phyloP scores from a whole-genome alignment of 2,113 vertebrate species.

The Pterocles gutturalis region DNA sequence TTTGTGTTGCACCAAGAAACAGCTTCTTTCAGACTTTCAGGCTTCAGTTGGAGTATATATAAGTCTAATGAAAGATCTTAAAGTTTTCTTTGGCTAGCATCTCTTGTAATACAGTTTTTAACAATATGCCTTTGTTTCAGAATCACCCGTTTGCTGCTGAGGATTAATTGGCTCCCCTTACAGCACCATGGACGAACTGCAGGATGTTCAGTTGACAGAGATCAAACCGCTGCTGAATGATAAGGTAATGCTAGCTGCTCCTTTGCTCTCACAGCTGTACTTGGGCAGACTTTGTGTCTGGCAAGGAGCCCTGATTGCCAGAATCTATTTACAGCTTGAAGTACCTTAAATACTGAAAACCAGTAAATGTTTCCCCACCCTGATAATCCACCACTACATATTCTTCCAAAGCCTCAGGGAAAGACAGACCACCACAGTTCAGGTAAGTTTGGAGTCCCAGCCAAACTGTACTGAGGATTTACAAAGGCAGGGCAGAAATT shows the following conservation, averaged over 20 bases:
- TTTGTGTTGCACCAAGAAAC: background rate
- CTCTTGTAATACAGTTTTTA: background rate
- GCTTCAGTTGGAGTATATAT: background rate
- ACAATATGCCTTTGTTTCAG: slow-evolving; percentile 64
- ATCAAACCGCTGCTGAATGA: slow-evolving; percentile 94
- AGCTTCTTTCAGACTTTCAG: background rate
- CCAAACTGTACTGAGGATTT: background rate
- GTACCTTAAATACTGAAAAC: background rate
- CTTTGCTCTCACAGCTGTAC: background rate
- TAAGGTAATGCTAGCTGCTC: slow-evolving; percentile 81
- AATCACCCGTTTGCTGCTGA: slow-evolving; percentile 19
- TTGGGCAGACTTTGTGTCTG: background rate
- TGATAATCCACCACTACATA: background rate
- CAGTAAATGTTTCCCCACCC: background rate
- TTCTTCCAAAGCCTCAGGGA: background rate
- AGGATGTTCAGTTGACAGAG: slow-evolving; percentile 94
- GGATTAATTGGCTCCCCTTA: background rate
- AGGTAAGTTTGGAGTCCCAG: background rate
- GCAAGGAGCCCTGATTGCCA: background rate
- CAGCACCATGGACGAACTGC: slow-evolving; percentile 90
- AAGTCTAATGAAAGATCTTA: background rate
- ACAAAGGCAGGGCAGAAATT: background rate
- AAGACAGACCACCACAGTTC: background rate
- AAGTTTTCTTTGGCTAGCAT: background rate
- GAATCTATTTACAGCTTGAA: background rate